A percentile compares a stretch with the other conserved stretches of the same genome.
phyloP scores from a whole-genome alignment of 1,140 invertebrate species.

The Palaemon carinicauda region DNA sequence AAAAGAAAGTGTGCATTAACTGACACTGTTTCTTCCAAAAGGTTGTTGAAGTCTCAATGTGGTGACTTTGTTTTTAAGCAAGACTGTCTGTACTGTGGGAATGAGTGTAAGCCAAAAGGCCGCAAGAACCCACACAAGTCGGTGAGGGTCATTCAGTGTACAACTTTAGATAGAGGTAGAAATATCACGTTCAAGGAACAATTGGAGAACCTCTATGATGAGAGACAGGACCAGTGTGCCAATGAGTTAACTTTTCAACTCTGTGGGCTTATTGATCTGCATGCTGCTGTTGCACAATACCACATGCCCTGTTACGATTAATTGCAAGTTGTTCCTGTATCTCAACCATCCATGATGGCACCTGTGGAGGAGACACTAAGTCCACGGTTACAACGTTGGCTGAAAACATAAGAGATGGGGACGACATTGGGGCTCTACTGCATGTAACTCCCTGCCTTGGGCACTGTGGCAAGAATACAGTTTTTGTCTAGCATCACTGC shows the following conservation, averaged over 20 bases:
- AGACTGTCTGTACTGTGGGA: no score
- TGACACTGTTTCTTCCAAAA: not conserved
- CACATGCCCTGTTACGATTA: not conserved
- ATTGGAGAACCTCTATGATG: not conserved
- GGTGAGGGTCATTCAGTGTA: no score
- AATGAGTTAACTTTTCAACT: not conserved
- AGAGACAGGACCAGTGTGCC: not conserved
- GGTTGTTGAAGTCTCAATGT: not conserved
- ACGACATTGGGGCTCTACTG: not conserved
- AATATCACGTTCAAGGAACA: no score
- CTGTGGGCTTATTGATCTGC: not conserved
- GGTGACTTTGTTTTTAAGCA: no score
- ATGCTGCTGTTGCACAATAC: not conserved
- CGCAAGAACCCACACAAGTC: no score
- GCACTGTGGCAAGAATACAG: conserved; percentile 2
- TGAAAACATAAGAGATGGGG: not conserved
- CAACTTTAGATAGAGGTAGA: no score
- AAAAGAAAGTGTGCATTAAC: not conserved
- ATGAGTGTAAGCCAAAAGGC: no score
- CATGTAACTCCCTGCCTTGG: not conserved
- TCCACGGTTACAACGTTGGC: not conserved
- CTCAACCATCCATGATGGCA: no score
- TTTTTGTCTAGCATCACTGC: not conserved
- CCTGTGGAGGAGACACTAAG: no score
- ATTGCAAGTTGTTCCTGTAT: no score